Evolutionary conservation across 35 echinoderm and acorn worm genomes (phyloP).

Genomic region (Acanthaster planci): DNA sequence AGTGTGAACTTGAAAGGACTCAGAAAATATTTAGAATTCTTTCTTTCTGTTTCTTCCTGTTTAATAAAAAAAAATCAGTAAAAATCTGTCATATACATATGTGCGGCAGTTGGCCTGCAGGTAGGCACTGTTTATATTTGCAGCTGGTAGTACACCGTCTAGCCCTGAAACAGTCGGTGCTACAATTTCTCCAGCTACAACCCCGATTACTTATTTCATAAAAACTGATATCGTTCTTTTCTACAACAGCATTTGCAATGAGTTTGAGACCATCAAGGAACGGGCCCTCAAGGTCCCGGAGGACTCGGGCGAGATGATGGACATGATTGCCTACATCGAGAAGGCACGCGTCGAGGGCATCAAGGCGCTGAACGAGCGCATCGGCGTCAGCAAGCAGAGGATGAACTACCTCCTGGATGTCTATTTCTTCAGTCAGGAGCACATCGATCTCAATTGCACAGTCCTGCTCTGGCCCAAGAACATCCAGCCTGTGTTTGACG

Average conservation of each 20-base stretch:
- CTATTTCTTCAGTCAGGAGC: constrained; percentile 91
- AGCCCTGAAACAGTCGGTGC: too few relatives aligned
- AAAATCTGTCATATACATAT: too few relatives aligned
- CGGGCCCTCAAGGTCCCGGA: constrained; percentile 87
- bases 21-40: too few relatives aligned
- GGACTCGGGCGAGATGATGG: constrained; percentile 90
- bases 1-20: too few relatives aligned
- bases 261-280: constrained; percentile 97
- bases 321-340: constrained; percentile 86
- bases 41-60: too few relatives aligned
- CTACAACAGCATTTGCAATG: constrained; percentile 79
- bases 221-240: too few relatives aligned
- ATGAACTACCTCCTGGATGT: constrained; percentile 93
- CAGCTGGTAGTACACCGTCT: too few relatives aligned
- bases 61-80: too few relatives aligned
- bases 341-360: constrained; percentile 95
- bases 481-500: constrained; percentile 92
- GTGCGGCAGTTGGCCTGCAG: too few relatives aligned
- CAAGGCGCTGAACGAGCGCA: constrained; percentile 71
- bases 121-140: too few relatives aligned
- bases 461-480: constrained; percentile 84
- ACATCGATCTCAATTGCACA: constrained; percentile 88
- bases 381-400: constrained; percentile 61
- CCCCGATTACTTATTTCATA: too few relatives aligned
- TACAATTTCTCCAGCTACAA: too few relatives aligned